Evolutionary conservation across 2,797 vertebrate species (phyloP), one percentile per base, ranked within the genome.

Genomic region (Anolis apletophallus): DNA sequence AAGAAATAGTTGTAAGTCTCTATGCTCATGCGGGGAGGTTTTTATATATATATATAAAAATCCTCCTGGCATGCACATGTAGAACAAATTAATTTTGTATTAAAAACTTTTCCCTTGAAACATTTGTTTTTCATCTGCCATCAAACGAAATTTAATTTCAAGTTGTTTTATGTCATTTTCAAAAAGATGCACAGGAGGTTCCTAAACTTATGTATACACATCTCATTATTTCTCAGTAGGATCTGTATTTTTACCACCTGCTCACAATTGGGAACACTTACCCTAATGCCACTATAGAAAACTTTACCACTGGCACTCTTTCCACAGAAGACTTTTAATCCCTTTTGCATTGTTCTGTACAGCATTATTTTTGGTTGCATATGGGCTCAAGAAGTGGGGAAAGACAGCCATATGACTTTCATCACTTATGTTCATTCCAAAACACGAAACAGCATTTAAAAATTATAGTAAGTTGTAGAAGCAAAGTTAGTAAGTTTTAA

Each of bases 141-240:
- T 96, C 93, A 96, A 96, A 95, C 93, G 93, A 93, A 95, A 93
- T 96, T 96, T 96, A 96, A 95, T 94, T 96, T 92, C 95, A 94
- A 96, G 94, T 96, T 96, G 95, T 89, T 96, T 95, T 94, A 95
- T 96, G 93, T 95, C 87, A 69, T 96, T 95, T 95, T 96, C 93
- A 91, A 94, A 96, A 96, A 94, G 96, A 96, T 95, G 92, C 94
- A 89, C 94, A 93, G 96, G 95, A 95, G 93, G 94, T 95, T 96
- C 93, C 86, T 93, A 95, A 94, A 94, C 94, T 93, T 91, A 94
- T 96, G 93, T 94, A 95, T 92, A 95, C 94, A 96, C 95, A 95
- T 96, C 94, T 95, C 95, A 95, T 97, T 97, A 96, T 96, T 94
- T 95, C 96, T 95, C 96, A 95, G 94, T 96, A 93, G 95, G 95